Conservation (phyloP, 2,113 vertebrate species). For the Heteronetta atricapilla region DNA sequence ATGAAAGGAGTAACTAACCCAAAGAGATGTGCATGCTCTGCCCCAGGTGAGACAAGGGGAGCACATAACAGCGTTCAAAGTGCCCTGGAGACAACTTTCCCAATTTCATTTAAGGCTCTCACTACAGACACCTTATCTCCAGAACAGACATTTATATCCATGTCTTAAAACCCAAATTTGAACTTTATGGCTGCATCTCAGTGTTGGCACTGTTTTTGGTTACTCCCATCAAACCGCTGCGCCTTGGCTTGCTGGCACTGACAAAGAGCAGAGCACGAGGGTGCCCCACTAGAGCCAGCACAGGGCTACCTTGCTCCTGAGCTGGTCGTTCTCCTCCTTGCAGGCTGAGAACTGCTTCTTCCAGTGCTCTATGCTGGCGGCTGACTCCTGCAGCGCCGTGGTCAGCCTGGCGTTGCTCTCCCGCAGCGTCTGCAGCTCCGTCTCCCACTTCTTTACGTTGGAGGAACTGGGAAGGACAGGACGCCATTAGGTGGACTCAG, state of each 20-base stretch:
- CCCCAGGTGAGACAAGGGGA: not conserved
- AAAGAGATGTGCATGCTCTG: not conserved
- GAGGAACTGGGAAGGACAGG: constrained; percentile 76
- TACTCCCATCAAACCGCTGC: not conserved
- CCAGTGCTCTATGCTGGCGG: constrained; percentile 91
- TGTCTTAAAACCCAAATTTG: not conserved
- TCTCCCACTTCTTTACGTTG: constrained; percentile 94
- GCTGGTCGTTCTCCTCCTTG: constrained; percentile 90
- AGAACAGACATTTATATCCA: not conserved
- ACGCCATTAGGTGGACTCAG: not conserved
- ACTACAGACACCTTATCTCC: not conserved
- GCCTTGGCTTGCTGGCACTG: not conserved
- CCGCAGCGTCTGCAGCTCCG: constrained; percentile 89
- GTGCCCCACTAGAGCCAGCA: not conserved
- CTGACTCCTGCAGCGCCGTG: constrained; percentile 88
- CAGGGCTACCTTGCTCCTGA: constrained; percentile 85
- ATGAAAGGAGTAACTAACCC: not conserved
- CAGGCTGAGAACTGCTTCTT: constrained; percentile 88
- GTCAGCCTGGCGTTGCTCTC: constrained; percentile 91
- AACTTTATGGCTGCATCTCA: not conserved
- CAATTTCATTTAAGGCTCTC: not conserved
- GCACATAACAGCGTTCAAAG: not conserved
- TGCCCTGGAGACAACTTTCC: not conserved
- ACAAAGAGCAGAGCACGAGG: not conserved
- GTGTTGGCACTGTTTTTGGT: not conserved